Evolutionary conservation across 2,797 vertebrate species (phyloP), one percentile per base, ranked within the genome.

Genomic region (Eutrigla gurnardus): DNA sequence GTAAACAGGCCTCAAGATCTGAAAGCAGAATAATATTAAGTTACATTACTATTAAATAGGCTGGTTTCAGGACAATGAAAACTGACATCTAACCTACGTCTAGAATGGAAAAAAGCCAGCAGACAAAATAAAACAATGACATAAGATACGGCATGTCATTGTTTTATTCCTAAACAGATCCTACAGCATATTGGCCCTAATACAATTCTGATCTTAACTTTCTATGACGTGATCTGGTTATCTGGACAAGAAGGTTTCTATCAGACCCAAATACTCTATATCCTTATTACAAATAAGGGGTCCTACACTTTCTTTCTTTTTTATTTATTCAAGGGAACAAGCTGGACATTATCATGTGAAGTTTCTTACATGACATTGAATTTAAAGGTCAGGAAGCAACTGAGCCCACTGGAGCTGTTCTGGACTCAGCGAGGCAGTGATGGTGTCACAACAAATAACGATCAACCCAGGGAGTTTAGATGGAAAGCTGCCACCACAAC

Each of bases 1-100:
- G 77, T 96, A 97, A 77, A 97, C 93, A 3, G 96, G 95, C 77
- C 96, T 94, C 91, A 99, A 93, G 76, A 97, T 94, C 97, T 99
- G 95, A 52, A 94, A 75, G 58, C 55, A 91, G 70, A 90, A 70
- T 62, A 52, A 81, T 69, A 64, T 70, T 39, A 76, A 77, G 69
- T 61, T 1, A 45, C 4, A 63, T 88, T 80, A 78, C 10, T 40
- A 75, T 69, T 59, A 47, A 83, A 69, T 14, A 45, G 12, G 45
- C 36, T 59, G 33, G n/a, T 59, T 71, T 39, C 6, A 65, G 5
- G 42, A 59, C 11, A 36, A 39, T 52, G 36, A 54, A 9, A 70
- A 40, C 8, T 63, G 39, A 73, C 33, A 55, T 17, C 43, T 53
- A 59, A 68, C 9, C 10, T n/a, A 49, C 8, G 35, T 42, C 10